phyloP scores from a whole-genome alignment of 2,797 vertebrate genomes.

The Spatula versicolor region DNA sequence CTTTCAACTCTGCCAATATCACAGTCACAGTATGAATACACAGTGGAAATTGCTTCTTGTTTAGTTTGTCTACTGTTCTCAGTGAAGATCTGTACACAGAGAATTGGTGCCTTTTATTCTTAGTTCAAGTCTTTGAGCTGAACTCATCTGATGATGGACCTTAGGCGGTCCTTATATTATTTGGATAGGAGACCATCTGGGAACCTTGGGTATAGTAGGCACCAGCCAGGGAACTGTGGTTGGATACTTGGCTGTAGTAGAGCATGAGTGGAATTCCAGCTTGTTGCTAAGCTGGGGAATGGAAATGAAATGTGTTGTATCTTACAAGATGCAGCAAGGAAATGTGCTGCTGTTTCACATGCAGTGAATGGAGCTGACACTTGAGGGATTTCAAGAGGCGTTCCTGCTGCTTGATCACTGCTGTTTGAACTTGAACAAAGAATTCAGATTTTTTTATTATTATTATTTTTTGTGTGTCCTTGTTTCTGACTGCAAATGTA shows the following conservation, averaged over 20 bases:
- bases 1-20: neutral
- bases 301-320: neutral
- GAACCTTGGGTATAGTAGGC: neutral
- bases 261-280: neutral
- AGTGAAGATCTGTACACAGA: neutral
- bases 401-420: neutral
- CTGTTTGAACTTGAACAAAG: neutral
- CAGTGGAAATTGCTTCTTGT: neutral
- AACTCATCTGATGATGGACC: neutral
- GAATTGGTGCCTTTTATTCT: neutral
- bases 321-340: neutral
- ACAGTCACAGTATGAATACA: neutral
- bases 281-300: neutral
- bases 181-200: neutral
- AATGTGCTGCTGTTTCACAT: neutral
- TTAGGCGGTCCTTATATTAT: neutral
- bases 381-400: neutral
- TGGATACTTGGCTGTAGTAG: neutral
- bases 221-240: neutral
- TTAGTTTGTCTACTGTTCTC: neutral
- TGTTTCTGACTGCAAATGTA: neutral
- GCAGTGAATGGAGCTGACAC: neutral
- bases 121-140: neutral
- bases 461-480: neutral
- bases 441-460: fast-evolving